Evolutionary conservation across 1,140 invertebrate species (phyloP).

Genomic region (Harpegnathos saltator): DNA sequence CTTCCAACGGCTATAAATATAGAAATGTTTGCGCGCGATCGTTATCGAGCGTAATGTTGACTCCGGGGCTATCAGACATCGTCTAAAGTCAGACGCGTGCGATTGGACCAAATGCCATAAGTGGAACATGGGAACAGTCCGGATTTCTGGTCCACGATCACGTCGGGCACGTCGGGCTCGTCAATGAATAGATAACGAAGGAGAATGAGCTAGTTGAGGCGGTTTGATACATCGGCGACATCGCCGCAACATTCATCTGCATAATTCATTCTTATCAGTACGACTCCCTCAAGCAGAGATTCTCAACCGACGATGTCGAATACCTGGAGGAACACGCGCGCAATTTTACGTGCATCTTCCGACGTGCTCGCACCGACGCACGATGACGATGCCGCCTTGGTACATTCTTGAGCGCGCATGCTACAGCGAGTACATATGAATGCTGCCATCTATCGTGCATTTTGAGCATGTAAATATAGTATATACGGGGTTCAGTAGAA

Average conservation of each 20-base stretch:
- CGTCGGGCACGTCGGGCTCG: conserved; percentile 81
- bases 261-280: conserved; percentile 84
- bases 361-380: background rate
- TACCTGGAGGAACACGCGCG: background rate
- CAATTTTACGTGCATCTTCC: background rate
- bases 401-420: background rate
- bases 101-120: conserved; percentile 78
- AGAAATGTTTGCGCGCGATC: conserved; percentile 63
- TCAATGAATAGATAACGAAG: conserved; percentile 85
- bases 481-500: too few species aligned
- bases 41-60: conserved; percentile 66
- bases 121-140: conserved; percentile 83
- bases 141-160: conserved; percentile 84
- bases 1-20: conserved; percentile 50
- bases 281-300: conserved; percentile 81
- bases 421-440: too few species aligned
- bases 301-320: conserved; percentile 72
- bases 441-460: too few species aligned
- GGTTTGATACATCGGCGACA: conserved; percentile 84
- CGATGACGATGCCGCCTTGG: background rate
- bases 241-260: conserved; percentile 84
- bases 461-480: too few species aligned
- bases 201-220: conserved; percentile 84
- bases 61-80: conserved; percentile 71
- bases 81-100: conserved; percentile 76